Evolutionary conservation across 2,888 invertebrate genomes (phyloP), one percentile per base, ranked within the genome.

Genomic region (Spisula subtruncata): DNA sequence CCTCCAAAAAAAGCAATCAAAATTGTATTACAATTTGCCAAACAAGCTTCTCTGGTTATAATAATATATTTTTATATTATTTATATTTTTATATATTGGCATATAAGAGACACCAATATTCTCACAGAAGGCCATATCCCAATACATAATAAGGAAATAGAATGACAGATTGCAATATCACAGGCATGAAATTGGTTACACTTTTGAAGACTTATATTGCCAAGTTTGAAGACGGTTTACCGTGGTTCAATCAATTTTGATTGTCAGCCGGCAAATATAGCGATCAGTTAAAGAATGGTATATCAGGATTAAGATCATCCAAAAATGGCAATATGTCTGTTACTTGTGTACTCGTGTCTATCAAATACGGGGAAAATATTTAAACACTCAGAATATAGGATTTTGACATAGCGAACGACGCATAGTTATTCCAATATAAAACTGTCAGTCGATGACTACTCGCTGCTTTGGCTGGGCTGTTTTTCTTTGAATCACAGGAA

Each of bases 151-250:
- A 41, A 8, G 8, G 25, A n/a, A 25, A 66, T 1, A 41, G 25
- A 66, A 75, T 35, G 75, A 10, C 14, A 75, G 32, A 75, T 75
- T 35, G 14, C 29, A 75, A 75, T 75, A 75, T 32, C 18, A 32
- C 16, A 32, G 35, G 25, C 75, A 75, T 75, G 75, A 75, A 75
- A 75, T 75, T 75, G 75, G 75, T 75, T 75, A 75, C 35, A 32
- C 25, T 75, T 75, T 75, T 32, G 35, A 75, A 75, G 75, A 75
- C 75, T 35, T 66, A 75, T 75, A 18, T 75, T 75, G 75, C 18
- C 5, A 16, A 75, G 75, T 75, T 75, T 75, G 12, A 41, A 75
- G 75, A 75, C 35, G 10, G 35, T 16, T 75, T 75, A 75, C 14
- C 5, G 35, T 10, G 35, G 8, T 18, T 75, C 32, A 75, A 75